phyloP scores from a whole-genome alignment of 2,797 vertebrate genomes.

The Channa striata region DNA sequence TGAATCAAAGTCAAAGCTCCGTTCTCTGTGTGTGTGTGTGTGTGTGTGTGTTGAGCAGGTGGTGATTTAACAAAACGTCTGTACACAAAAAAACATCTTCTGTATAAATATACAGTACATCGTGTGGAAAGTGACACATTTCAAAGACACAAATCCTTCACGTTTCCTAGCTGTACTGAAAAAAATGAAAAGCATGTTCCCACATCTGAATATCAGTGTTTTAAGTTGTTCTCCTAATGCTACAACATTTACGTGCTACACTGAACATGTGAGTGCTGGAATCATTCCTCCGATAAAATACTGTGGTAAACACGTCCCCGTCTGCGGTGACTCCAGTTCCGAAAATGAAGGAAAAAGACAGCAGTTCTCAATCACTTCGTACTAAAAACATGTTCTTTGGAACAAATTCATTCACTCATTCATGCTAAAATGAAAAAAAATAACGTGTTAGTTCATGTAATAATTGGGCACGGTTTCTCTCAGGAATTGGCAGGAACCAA shows the following conservation, averaged over 20 bases:
- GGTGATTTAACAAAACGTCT: too few relatives aligned
- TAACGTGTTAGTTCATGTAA: too few relatives aligned
- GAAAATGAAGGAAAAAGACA: not conserved
- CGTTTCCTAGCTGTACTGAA: not conserved
- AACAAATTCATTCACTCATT: too few relatives aligned
- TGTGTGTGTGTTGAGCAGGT: constrained; percentile 7
- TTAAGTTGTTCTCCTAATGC: not conserved
- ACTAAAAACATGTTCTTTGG: too few relatives aligned
- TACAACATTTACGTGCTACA: not conserved
- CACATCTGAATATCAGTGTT: not conserved
- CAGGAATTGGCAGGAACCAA: too few relatives aligned
- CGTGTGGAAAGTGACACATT: not conserved
- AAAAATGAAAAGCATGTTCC: too few relatives aligned
- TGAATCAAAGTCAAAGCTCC: constrained; percentile 47
- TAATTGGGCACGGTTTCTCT: too few relatives aligned
- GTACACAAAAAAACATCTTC: not conserved
- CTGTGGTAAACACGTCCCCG: not conserved
- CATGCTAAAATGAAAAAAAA: too few relatives aligned
- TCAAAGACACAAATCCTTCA: not conserved
- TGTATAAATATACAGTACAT: constrained; percentile 2
- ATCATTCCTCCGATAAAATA: not conserved
- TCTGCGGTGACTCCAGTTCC: not conserved
- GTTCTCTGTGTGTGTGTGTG: constrained; percentile 10
- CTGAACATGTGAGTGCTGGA: not conserved
- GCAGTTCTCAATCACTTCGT: too few relatives aligned